A percentile compares a stretch with the other conserved stretches of the same genome.
Evolutionary conservation across 2,113 vertebrate genomes (phyloP).

Genomic region (Callaeas wilsoni): DNA sequence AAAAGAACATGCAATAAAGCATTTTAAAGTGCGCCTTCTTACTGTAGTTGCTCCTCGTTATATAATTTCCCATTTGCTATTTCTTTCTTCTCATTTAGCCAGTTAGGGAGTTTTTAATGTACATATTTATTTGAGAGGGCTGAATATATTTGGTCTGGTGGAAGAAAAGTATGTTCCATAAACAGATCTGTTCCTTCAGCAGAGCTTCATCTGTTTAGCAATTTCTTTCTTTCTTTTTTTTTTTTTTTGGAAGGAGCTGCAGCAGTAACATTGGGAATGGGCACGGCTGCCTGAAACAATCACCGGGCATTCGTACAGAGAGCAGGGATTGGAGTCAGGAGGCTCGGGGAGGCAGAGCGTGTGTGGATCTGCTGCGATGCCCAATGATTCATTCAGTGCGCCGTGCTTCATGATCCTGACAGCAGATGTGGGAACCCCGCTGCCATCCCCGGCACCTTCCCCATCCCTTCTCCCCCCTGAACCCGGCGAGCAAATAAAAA

Average conservation of each 20-base stretch:
- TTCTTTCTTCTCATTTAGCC: not conserved
- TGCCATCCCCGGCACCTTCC: not conserved
- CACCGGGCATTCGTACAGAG: not conserved
- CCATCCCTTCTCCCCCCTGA: not conserved
- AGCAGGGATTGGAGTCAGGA: not conserved
- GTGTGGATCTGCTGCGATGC: conserved; percentile 53
- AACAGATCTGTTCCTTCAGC: conserved; percentile 48
- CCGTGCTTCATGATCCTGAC: conserved; percentile 40
- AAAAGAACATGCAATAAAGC: not conserved
- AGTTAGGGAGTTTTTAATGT: not conserved
- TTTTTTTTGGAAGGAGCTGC: not conserved
- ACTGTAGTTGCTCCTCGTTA: not conserved
- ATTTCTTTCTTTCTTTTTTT: not conserved
- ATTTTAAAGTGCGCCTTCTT: not conserved
- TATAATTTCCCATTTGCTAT: not conserved
- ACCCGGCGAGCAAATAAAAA: not conserved
- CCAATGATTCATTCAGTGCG: conserved; percentile 33
- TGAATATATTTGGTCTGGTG: conserved; percentile 53
- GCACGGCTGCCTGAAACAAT: conserved; percentile 30
- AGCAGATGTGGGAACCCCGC: conserved; percentile 27
- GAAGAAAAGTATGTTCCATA: conserved; percentile 44
- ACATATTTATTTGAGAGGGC: conserved; percentile 20
- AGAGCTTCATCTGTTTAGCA: conserved; percentile 36
- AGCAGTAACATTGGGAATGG: not conserved
- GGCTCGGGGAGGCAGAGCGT: conserved; percentile 27